Percentiles rank a stretch among this genome's conserved stretches.
Evolutionary conservation across 2,888 invertebrate species (phyloP).

Genomic region (Megastigmus dorsalis): DNA sequence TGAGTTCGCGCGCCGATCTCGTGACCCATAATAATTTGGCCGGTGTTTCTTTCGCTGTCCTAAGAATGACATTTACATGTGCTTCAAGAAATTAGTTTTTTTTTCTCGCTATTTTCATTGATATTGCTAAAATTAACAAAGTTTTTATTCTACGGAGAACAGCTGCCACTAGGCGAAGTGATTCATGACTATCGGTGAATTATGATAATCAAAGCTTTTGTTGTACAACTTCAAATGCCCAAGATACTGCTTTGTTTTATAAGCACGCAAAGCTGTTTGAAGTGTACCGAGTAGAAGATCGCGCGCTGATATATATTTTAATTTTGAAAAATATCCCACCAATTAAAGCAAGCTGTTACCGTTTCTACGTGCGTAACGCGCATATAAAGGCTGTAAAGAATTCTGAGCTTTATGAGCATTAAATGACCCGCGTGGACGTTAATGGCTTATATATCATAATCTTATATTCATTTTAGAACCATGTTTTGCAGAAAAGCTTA

Average conservation of each 20-base stretch:
- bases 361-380: neutral
- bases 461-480: too few species aligned
- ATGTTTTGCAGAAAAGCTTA: too few species aligned
- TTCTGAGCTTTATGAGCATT: conserved; percentile 1
- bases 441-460: conserved; percentile 2
- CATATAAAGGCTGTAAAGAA: conserved; percentile 12
- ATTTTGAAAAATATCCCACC: neutral
- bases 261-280: too few species aligned
- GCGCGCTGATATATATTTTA: too few species aligned
- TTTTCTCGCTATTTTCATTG: neutral
- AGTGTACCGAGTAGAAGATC: too few species aligned
- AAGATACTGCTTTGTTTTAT: too few species aligned
- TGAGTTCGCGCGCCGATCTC: neutral
- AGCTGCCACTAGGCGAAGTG: too few species aligned
- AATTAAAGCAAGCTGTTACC: conserved; percentile 22
- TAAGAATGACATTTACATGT: conserved; percentile 1
- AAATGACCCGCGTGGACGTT: conserved; percentile 12
- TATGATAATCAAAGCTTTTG: too few species aligned
- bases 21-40: conserved; percentile 27
- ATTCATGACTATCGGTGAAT: too few species aligned
- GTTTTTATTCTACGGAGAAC: too few species aligned
- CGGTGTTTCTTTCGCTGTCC: neutral
- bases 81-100: neutral
- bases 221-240: too few species aligned
- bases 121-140: neutral